A percentile compares a stretch with the other conserved stretches of the same genome.
phyloP scores from a whole-genome alignment of 2,797 vertebrate species.

The Hemitrygon akajei region DNA sequence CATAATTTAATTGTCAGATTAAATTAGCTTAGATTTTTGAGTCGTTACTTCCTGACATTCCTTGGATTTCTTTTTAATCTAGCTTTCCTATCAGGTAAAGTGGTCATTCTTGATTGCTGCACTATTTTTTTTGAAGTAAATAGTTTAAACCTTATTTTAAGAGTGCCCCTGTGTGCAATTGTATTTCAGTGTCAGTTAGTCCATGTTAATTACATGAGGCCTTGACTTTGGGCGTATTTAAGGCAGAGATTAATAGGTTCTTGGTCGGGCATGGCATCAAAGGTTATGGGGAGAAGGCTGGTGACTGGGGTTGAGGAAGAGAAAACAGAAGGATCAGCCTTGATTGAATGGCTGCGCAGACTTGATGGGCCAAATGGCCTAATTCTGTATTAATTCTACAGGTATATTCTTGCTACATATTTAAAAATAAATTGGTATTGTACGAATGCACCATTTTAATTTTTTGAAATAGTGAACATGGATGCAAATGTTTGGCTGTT shows the following conservation, averaged over 20 bases:
- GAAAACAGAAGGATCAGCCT: no score
- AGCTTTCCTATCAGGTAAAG: not conserved
- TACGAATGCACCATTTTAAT: not conserved
- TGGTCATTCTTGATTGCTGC: no score
- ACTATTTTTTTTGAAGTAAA: not conserved
- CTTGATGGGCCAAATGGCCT: no score
- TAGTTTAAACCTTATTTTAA: no score
- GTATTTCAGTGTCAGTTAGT: not conserved
- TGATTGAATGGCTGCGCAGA: no score
- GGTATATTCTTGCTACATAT: not conserved
- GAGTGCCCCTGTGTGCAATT: not conserved
- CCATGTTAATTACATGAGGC: not conserved
- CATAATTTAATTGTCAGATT: constrained; percentile 2
- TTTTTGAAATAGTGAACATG: not conserved
- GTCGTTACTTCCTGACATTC: no score
- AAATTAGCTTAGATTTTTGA: not conserved
- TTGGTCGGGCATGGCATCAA: no score
- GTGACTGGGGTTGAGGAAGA: no score
- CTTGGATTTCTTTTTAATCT: not conserved
- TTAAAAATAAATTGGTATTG: constrained; percentile 5
- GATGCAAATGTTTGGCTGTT: not conserved
- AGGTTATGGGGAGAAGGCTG: no score
- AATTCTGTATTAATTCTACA: not conserved
- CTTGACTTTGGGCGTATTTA: no score
- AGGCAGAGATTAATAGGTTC: no score